Conservation (phyloP, 2,797 vertebrate species). For the Hypotaenidia philippensis region DNA sequence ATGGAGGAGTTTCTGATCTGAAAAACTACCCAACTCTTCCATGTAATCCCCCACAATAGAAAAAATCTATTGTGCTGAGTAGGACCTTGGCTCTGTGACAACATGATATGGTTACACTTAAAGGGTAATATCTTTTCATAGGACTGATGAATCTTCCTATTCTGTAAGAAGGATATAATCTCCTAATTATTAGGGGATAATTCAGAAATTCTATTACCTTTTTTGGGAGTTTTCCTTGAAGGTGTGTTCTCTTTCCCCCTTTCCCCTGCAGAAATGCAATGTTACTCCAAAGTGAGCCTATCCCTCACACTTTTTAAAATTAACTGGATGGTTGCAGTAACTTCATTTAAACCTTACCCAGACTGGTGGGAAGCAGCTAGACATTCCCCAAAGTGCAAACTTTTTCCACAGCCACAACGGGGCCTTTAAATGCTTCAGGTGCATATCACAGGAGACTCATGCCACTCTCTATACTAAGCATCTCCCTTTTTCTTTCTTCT, state of each 20-base stretch:
- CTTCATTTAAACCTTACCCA: background rate
- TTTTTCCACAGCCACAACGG: background rate
- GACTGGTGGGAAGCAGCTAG: background rate
- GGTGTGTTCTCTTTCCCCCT: background rate
- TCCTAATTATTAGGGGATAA: background rate
- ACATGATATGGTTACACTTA: background rate
- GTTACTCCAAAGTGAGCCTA: background rate
- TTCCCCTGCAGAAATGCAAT: background rate
- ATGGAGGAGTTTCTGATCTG: background rate
- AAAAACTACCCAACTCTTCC: background rate
- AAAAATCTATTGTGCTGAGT: background rate
- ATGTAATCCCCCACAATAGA: background rate
- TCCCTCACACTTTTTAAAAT: background rate
- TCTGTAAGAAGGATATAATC: background rate
- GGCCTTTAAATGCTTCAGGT: background rate
- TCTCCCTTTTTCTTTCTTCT: background rate
- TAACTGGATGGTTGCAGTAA: background rate
- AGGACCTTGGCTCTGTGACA: background rate
- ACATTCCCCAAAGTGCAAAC: background rate
- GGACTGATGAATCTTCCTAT: background rate
- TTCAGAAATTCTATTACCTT: background rate
- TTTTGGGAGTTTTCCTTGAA: background rate
- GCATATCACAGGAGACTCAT: background rate
- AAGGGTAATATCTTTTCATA: background rate
- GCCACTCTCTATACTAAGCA: background rate